Conservation (phyloP, 1,140 invertebrate species). For the Orussus abietinus region DNA sequence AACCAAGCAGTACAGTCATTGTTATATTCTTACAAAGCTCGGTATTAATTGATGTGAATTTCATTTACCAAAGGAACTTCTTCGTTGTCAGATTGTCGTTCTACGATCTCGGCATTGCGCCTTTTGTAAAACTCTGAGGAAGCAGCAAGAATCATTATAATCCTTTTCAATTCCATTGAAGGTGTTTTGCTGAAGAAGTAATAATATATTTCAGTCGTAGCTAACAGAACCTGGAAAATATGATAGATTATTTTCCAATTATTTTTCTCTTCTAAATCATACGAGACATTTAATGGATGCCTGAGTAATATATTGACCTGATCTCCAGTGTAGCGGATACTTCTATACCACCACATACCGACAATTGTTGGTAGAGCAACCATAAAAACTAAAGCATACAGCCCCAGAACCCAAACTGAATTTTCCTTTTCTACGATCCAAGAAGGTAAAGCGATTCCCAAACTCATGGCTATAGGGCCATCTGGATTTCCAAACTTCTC, state of each 20-base stretch:
- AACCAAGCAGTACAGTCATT: conserved; percentile 22
- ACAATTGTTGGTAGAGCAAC: conserved; percentile 89
- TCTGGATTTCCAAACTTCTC: conserved; percentile 99
- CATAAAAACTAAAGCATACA: conserved; percentile 98
- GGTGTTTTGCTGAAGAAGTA: conserved; percentile 95
- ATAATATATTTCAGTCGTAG: conserved; percentile 94
- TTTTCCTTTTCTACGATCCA: conserved; percentile 99
- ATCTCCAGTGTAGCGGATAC: conserved; percentile 93
- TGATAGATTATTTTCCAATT: no score
- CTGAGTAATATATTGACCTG: conserved; percentile 59
- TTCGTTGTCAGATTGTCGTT: conserved; percentile 89
- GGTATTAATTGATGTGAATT: conserved; percentile 5
- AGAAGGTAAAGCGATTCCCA: conserved; percentile 98
- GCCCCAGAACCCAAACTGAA: conserved; percentile 93
- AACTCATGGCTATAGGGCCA: conserved; percentile 97
- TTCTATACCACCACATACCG: conserved; percentile 98
- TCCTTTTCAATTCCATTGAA: conserved; percentile 89
- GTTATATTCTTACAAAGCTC: no score
- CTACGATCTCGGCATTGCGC: conserved; percentile 91
- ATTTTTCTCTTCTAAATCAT: no score
- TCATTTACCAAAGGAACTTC: conserved; percentile 84
- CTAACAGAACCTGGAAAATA: conserved; percentile 73
- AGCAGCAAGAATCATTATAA: conserved; percentile 93
- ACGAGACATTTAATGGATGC: background rate
- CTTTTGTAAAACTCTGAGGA: conserved; percentile 94